Evolutionary conservation across 2,888 invertebrate species (phyloP).

Genomic region (Agriopis aurantiaria): DNA sequence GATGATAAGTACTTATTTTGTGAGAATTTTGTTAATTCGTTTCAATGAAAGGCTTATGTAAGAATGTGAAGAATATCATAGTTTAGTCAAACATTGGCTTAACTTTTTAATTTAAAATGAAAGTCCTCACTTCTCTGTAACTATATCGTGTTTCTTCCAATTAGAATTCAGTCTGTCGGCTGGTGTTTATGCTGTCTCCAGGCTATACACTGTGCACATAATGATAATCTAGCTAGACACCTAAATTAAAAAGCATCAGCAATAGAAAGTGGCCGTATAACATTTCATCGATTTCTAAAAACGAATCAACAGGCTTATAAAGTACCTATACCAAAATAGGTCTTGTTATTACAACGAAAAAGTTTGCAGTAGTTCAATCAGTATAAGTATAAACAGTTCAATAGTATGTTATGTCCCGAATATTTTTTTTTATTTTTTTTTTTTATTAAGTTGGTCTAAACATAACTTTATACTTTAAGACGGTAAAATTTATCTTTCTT

Average conservation of each 20-base stretch:
- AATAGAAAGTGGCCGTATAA: slow-evolving; percentile 34
- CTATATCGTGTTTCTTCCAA: slow-evolving; percentile 13
- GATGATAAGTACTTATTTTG: slow-evolving; percentile 40
- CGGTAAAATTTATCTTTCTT: too few relatives aligned
- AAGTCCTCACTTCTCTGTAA: slow-evolving; percentile 6
- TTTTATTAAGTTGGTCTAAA: not conserved
- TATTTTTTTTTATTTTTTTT: too few relatives aligned
- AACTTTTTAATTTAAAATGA: slow-evolving; percentile 19
- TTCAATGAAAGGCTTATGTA: slow-evolving; percentile 36
- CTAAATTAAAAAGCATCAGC: slow-evolving; percentile 24
- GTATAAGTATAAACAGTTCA: too few relatives aligned
- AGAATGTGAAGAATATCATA: slow-evolving; percentile 24
- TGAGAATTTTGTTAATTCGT: slow-evolving; percentile 49
- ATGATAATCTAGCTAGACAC: slow-evolving; percentile 21
- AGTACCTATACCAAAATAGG: not conserved
- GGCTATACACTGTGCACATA: slow-evolving; percentile 9
- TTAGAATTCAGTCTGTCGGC: slow-evolving; percentile 8
- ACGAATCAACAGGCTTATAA: not conserved
- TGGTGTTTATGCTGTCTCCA: slow-evolving; percentile 7
- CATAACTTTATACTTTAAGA: too few relatives aligned
- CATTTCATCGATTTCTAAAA: slow-evolving; percentile 24
- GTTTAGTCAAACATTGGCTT: slow-evolving; percentile 15
- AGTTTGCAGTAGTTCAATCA: not conserved
- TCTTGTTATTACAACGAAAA: not conserved
- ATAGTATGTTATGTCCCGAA: too few relatives aligned